phyloP scores from a whole-genome alignment of 2,888 invertebrate species.

The Coleophora flavipennella region DNA sequence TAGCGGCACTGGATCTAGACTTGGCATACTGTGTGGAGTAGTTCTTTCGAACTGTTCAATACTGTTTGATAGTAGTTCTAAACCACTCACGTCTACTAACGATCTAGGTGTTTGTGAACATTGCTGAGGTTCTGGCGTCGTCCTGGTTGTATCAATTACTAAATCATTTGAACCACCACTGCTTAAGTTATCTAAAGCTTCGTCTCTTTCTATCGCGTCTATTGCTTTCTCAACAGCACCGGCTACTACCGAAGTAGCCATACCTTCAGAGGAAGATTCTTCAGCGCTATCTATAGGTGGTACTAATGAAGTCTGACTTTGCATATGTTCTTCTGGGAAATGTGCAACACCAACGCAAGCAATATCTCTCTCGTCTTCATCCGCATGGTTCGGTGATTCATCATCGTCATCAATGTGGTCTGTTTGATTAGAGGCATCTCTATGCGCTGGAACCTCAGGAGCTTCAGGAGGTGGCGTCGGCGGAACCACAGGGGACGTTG shows the following conservation, averaged over 20 bases:
- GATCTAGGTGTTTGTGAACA: constrained; percentile 21
- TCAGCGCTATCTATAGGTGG: constrained; percentile 47
- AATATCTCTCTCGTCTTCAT: constrained; percentile 58
- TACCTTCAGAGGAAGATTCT: constrained; percentile 53
- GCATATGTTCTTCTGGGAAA: constrained; percentile 46
- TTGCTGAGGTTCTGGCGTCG: constrained; percentile 33
- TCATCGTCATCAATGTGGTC: constrained; percentile 83
- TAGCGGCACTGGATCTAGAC: constrained; percentile 39
- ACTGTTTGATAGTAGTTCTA: constrained; percentile 87
- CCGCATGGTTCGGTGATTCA: constrained; percentile 63
- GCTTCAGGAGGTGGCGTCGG: constrained; percentile 65
- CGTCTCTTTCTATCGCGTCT: constrained; percentile 56
- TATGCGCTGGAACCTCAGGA: constrained; percentile 76
- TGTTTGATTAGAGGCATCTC: constrained; percentile 88
- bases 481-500: constrained; percentile 75
- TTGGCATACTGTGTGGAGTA: constrained; percentile 48
- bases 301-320: constrained; percentile 25
- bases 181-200: constrained; percentile 46
- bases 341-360: constrained; percentile 66
- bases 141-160: constrained; percentile 57
- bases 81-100: constrained; percentile 81
- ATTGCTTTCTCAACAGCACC: constrained; percentile 59
- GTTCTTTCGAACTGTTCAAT: constrained; percentile 83
- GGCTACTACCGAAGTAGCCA: constrained; percentile 36
- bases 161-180: constrained; percentile 60